Base-by-base conservation (phyloP, 2,113 vertebrate genomes). In the Prionailurus bengalensis region DNA sequence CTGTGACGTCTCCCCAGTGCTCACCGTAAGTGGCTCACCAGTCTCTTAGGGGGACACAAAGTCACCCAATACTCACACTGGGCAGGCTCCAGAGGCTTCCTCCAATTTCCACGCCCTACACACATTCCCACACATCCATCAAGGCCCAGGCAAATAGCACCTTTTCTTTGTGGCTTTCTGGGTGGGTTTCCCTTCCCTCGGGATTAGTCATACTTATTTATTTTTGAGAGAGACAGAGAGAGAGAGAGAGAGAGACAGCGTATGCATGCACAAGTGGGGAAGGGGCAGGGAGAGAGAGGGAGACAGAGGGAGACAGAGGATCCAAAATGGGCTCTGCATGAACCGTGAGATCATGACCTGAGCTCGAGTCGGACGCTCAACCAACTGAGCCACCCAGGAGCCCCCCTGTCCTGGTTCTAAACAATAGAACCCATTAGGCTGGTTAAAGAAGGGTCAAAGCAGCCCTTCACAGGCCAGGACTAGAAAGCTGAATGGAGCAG, bases 361-460 rank as follows among this genome's bases (percentile, higher is more conserved):
- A 61, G 58, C 21, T 21, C 17, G 3, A 61, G 58, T 61, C 58
- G 7, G 58, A 61, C 2, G 21, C 58, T 61, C 21, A 23, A 61
- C 58, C 58, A 8, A 23, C 21, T 61, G 58, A 61, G 58, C 58
- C 58, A 23, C 58, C 58, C 58, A 61, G 17, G 58, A 6, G 21
- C 58, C 21, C 58, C 11, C 16, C 14, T 33, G 68, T 53, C 36
- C 76, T 85, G 25, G 48, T 23, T 73, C 61, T 27, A n/a, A 8
- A 83, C 33, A 29, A 68, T 0, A 63, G 84, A 5, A 10, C 55
- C 58, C 15, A 0, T 17, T 7, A 53, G 1, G 0, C 51, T 4
- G 84, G 29, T 31, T 5, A 42, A 12, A 7, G 39, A 42, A 33
- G 25, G 48, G 87, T 29, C 45, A 21, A 21, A 23, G 55, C 5